phyloP scores from a whole-genome alignment of 2,113 vertebrate species.

The Eonycteris spelaea region DNA sequence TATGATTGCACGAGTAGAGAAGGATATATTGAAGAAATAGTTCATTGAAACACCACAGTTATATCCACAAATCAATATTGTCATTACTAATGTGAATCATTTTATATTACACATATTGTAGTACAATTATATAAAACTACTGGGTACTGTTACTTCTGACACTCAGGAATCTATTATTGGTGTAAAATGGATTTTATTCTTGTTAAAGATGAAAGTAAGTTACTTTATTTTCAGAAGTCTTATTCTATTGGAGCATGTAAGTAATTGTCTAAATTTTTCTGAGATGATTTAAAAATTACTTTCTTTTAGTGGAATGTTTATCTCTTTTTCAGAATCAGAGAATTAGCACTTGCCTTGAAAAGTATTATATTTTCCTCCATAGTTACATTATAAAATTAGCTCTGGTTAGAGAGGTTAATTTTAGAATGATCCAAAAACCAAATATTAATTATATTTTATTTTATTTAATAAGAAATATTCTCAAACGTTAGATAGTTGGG shows the following conservation, averaged over 20 bases:
- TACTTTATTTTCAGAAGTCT: conserved; percentile 7
- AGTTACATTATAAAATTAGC: conserved; percentile 34
- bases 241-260: background rate
- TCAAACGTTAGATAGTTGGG: background rate
- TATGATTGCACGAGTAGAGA: background rate
- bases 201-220: conserved; percentile 12
- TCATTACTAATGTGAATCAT: background rate
- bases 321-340: background rate
- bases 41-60: background rate
- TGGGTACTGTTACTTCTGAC: conserved; percentile 15
- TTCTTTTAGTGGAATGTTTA: conserved; percentile 22
- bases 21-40: background rate
- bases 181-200: conserved; percentile 15
- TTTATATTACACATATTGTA: background rate
- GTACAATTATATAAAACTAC: background rate
- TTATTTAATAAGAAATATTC: conserved; percentile 32
- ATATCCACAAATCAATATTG: background rate
- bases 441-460: conserved; percentile 22
- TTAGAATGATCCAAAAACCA: background rate
- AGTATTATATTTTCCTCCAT: background rate
- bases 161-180: conserved; percentile 55
- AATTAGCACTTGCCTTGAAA: background rate
- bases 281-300: background rate
- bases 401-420: conserved; percentile 22
- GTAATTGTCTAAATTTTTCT: conserved; percentile 18